phyloP scores from a whole-genome alignment of 2,113 vertebrate genomes.

The Mirza zaza region DNA sequence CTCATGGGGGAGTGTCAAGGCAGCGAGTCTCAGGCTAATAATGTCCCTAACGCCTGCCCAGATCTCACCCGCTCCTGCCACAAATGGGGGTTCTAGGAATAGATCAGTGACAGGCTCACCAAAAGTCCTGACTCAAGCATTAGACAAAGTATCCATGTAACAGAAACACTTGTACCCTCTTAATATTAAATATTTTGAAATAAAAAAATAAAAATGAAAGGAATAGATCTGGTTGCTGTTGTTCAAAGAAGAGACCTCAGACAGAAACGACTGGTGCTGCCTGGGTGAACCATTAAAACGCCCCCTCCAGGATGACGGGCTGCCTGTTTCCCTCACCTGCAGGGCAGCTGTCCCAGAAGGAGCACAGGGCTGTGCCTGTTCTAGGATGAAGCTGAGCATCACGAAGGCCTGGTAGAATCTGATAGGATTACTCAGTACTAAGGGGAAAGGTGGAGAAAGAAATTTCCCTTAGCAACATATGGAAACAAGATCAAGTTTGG shows the following conservation, averaged over 20 bases:
- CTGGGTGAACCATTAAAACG: rapidly evolving
- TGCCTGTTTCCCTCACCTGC: neutral
- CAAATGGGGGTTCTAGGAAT: neutral
- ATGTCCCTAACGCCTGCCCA: neutral
- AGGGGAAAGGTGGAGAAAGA: neutral
- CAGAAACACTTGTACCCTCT: too few relatives aligned
- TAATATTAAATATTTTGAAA: too few relatives aligned
- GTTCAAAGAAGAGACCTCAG: neutral
- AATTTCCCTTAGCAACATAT: conserved; percentile 56
- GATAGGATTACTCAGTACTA: conserved; percentile 40
- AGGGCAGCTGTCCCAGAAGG: conserved; percentile 43
- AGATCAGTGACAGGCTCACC: too few relatives aligned
- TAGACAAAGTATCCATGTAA: too few relatives aligned
- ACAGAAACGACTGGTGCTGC: neutral
- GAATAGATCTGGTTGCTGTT: neutral
- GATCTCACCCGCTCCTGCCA: neutral
- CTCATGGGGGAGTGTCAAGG: neutral
- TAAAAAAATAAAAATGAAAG: too few relatives aligned
- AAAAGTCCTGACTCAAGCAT: too few relatives aligned
- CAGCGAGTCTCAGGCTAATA: neutral
- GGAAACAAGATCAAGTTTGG: conserved; percentile 55
- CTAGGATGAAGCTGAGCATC: neutral
- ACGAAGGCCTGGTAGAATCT: neutral
- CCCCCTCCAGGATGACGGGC: neutral
- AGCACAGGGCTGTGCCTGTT: neutral